Conservation (phyloP, 30 jellyfish, hydroid and myxozoan genomes). For the Turritopsis rubra region DNA sequence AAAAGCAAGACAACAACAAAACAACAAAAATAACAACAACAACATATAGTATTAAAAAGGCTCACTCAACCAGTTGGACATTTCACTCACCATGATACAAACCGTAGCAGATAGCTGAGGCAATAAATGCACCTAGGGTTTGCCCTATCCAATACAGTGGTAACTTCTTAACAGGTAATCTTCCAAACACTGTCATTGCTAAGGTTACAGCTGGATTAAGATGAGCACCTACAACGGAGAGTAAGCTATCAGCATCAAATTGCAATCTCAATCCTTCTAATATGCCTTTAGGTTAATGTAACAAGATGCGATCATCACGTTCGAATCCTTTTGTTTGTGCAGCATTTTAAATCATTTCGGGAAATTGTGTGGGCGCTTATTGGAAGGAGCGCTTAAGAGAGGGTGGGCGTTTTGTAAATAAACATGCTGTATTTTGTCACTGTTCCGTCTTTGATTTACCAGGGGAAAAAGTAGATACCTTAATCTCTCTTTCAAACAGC, state of each 20-base stretch:
- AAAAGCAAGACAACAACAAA: not conserved
- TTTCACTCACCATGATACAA: slow-evolving; percentile 56
- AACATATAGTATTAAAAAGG: not conserved
- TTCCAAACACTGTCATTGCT: slow-evolving; percentile 66
- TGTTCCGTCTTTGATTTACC: no score
- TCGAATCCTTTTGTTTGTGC: not conserved
- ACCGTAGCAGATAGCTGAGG: slow-evolving; percentile 88
- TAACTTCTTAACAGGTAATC: slow-evolving; percentile 51
- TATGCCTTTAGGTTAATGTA: not conserved
- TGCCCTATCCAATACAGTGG: slow-evolving; percentile 86
- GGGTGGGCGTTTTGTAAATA: no score
- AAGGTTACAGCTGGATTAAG: slow-evolving; percentile 90
- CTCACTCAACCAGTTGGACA: not conserved
- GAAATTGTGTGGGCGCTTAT: not conserved
- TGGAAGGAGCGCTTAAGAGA: not conserved
- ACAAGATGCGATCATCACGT: not conserved
- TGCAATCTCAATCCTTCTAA: not conserved
- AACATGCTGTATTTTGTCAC: no score
- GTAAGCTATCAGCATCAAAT: not conserved
- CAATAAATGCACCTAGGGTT: slow-evolving; percentile 77
- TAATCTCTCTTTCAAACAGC: no score
- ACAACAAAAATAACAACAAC: not conserved
- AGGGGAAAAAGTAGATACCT: no score
- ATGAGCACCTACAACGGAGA: slow-evolving; percentile 69
- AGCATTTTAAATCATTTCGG: not conserved